Percentiles rank a stretch among this genome's conserved stretches.
Conservation (phyloP, 2,113 vertebrate genomes). For the Albula glossodonta region DNA sequence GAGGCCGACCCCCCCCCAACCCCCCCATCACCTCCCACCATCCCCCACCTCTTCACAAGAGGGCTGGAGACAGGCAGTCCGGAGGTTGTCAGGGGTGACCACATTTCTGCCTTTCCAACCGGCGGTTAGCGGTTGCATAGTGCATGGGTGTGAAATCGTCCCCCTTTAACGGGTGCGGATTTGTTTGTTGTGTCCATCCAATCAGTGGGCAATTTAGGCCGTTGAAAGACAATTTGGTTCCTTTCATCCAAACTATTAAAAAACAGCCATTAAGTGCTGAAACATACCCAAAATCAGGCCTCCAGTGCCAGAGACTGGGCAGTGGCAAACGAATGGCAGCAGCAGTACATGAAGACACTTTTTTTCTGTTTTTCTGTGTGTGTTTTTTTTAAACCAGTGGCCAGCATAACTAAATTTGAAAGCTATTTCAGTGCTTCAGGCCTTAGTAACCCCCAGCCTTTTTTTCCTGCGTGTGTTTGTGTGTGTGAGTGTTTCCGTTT, state of each 20-base stretch:
- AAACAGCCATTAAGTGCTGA: too few relatives aligned
- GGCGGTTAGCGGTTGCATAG: neutral
- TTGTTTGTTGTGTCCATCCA: too few relatives aligned
- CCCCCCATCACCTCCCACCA: neutral
- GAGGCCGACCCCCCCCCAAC: slow-evolving; percentile 22
- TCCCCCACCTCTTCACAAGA: slow-evolving; percentile 35
- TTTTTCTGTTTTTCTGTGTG: neutral
- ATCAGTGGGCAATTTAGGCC: too few relatives aligned
- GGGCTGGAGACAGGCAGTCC: slow-evolving; percentile 53
- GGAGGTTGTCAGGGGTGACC: slow-evolving; percentile 61
- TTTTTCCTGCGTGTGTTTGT: neutral
- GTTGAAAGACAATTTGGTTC: too few relatives aligned
- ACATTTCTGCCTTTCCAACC: slow-evolving; percentile 34
- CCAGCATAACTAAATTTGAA: neutral
- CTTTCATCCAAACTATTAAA: too few relatives aligned
- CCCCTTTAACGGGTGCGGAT: too few relatives aligned
- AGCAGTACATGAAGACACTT: neutral
- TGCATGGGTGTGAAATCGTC: too few relatives aligned
- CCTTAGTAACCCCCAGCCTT: neutral
- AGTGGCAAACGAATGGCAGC: too few relatives aligned
- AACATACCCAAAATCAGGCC: too few relatives aligned
- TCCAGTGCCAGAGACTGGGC: too few relatives aligned
- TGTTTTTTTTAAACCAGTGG: neutral
- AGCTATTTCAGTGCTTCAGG: neutral
- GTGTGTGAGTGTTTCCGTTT: neutral